Evolutionary conservation across 2,113 vertebrate genomes (phyloP), one percentile per base, ranked within the genome.

Genomic region (Perognathus longimembris): DNA sequence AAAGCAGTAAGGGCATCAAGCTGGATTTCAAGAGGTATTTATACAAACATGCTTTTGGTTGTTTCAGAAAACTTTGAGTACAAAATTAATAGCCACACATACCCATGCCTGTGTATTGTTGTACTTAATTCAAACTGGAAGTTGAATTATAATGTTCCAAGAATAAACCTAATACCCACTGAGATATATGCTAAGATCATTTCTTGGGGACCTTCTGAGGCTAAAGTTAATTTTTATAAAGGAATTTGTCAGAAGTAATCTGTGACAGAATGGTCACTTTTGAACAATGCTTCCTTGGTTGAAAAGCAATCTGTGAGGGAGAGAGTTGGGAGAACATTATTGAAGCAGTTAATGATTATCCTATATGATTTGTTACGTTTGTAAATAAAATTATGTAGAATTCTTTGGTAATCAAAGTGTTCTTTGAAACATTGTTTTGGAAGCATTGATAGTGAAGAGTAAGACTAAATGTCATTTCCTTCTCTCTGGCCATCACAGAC

Each of bases 11-110:
- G 96, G 99, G 99, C 93, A 98, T 99, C 85, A 99, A 99, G 93
- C 97, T 99, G 82, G 99, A 99, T 96, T 99, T 99, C 83, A 99
- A 99, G 98, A 99, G 99, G 99, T 99, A 98, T 82, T 70, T 91
- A 10, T 95, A 66, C 61, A 77, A 64, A 64, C 12, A 24, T 86
- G 30, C 45, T 74, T 67, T 42, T 59, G 22, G 24, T 42, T 78
- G 38, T 80, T 79, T 24, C 0, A 89, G 36, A 88, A 57, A 67
- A 36, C 18, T 40, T 5, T 26, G 54, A 22, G 7, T 30, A 73
- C 9, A 45, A 54, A n/a, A 30, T 50, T 34, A 57, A 57, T 38
- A 80, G 32, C 40, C 6, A 21, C 18, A n/a, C 10, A 1, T 67
- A 45, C 36, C 66, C 74, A 1, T 64, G 24, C 54, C 30, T 77